Conservation (phyloP, 2,888 invertebrate species). For the Drosophila kambysellisi region DNA sequence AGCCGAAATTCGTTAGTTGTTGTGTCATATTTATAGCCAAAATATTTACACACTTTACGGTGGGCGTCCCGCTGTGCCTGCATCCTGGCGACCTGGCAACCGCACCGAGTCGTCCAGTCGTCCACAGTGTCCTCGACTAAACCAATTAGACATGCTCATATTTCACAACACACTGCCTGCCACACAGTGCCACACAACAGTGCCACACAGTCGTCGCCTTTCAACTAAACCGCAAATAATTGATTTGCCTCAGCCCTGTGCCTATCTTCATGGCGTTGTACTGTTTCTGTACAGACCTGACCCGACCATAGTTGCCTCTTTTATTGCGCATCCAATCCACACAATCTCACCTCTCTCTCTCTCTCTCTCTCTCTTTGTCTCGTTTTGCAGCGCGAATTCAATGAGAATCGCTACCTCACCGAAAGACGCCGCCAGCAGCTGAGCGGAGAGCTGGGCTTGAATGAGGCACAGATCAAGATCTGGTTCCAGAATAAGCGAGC, state of each 20-base stretch:
- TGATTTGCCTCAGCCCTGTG: conserved; percentile 71
- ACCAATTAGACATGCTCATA: conserved; percentile 79
- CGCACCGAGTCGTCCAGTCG: conserved; percentile 23
- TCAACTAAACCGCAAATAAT: conserved; percentile 83
- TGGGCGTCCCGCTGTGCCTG: conserved; percentile 58
- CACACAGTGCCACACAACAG: conserved; percentile 30
- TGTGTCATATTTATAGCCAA: conserved; percentile 64
- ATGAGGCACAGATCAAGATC: conserved; percentile 98
- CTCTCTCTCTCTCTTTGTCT: conserved; percentile 20
- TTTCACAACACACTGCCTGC: conserved; percentile 52
- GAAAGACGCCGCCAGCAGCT: conserved; percentile 95
- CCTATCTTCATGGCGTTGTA: conserved; percentile 23
- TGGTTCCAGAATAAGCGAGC: conserved; percentile 99
- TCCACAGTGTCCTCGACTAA: conserved; percentile 39
- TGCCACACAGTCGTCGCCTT: conserved; percentile 26
- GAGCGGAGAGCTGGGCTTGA: conserved; percentile 95
- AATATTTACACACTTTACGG: conserved; percentile 78
- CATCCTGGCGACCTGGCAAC: conserved; percentile 60
- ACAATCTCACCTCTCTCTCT: conserved; percentile 1
- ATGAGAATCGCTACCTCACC: conserved; percentile 96
- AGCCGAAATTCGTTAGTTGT: conserved; percentile 4
- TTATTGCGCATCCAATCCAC: conserved; percentile 30
- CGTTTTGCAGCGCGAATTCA: conserved; percentile 91
- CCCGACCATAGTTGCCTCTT: conserved; percentile 34
- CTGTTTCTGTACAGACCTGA: conserved; percentile 9